A percentile compares a stretch with the other conserved stretches of the same genome.
phyloP scores from a whole-genome alignment of 2,888 invertebrate genomes.

The Notodonta dromedarius region DNA sequence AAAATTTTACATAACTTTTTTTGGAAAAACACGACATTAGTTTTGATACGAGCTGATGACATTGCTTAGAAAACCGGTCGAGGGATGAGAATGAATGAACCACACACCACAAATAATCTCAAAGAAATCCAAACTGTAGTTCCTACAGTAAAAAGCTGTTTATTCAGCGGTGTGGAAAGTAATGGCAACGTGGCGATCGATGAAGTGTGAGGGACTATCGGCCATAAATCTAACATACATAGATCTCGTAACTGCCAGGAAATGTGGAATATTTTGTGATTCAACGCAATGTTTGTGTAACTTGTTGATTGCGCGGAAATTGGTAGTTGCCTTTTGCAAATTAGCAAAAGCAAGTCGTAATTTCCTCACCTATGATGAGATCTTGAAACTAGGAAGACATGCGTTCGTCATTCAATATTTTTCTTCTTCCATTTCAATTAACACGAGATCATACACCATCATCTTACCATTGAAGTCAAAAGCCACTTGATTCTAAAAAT shows the following conservation, averaged over 20 bases:
- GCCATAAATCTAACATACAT: not conserved
- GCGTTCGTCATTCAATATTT: too few species aligned
- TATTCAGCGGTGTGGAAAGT: constrained; percentile 18
- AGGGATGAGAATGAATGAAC: too few species aligned
- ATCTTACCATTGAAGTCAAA: too few species aligned
- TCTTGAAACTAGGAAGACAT: too few species aligned
- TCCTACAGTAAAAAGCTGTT: constrained; percentile 9
- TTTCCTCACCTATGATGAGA: not conserved
- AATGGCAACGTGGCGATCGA: constrained; percentile 11
- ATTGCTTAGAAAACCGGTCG: too few species aligned
- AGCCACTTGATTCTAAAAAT: too few species aligned
- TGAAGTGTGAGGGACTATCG: constrained; percentile 8
- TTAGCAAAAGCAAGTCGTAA: not conserved
- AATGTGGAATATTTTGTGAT: constrained; percentile 18
- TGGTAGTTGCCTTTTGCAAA: not conserved
- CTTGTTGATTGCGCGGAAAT: constrained; percentile 2
- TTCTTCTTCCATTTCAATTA: too few species aligned
- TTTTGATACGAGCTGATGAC: too few species aligned
- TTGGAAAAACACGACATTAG: too few species aligned
- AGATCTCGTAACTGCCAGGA: constrained; percentile 14
- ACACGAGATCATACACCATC: too few species aligned
- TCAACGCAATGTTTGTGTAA: constrained; percentile 2
- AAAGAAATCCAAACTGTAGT: not conserved
- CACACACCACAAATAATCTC: not conserved
- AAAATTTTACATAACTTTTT: too few species aligned